Evolutionary conservation across 1,140 invertebrate genomes (phyloP), one percentile per base, ranked within the genome.

Genomic region (Gryon sp.): DNA sequence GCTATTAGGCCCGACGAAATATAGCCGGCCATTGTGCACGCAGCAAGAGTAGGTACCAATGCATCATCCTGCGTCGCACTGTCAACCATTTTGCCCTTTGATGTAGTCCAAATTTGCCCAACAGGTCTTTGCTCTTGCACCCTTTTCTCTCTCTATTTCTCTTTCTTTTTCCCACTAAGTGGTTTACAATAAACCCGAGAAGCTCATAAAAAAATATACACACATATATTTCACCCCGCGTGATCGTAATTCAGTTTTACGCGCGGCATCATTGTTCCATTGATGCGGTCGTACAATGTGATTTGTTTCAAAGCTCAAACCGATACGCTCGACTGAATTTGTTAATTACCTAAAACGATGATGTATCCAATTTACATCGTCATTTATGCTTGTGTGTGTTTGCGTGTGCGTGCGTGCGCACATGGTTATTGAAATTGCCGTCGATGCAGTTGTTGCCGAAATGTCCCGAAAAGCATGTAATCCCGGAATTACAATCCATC

Each of bases 1-100:
- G 83, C 84, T 82, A 84, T 87, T 87, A 86, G 84, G 85, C 80
- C 80, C 82, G 84, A 82, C 83, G 83, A 88, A 87, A 87, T 86
- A 87, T 84, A 83, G 78, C 75, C 63, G 43, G 75, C n/a, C 79
- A 79, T 80, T 81, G 72, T 79, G 43, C 22, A n/a, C n/a, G n/a
- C n/a, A n/a, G 34, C 11, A 7, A 6, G 40, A 41, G 38, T 55
- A 50, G 57, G 59, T 52, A 32, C 12, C 63, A 50, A 41, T 65
- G 28, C 41, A 55, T 53, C 41, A 52, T 45, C 28, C 32, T 12
- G 16, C 28, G 11, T 9, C n/a, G 26, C 15, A 2, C 6, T 28
- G 41, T 48, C 50, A 46, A 50, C 52, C 16, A 50, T 73, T 59
- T 36, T 52, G 34, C 50, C 22, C 36, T 43, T 50, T 62, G 18